Base-by-base conservation (phyloP, 2,797 vertebrate species). In the Adrianichthys oophorus region DNA sequence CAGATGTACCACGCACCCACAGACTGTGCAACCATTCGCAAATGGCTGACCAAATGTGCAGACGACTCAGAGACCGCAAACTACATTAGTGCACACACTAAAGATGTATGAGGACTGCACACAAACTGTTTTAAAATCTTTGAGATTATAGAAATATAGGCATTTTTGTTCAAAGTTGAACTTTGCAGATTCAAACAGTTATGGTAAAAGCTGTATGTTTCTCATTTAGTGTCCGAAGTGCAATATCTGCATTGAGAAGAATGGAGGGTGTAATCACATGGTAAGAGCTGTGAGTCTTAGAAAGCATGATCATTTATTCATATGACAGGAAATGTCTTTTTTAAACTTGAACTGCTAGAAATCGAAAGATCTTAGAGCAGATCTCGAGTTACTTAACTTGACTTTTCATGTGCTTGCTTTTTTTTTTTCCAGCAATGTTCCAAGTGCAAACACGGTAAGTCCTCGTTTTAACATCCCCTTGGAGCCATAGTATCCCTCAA, bases 191-290 rank as follows among this genome's bases (percentile, higher is more conserved):
- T 18, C 14, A 23, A 70, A 24, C 49, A 1, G 15, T 4, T 4
- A 29, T 2, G 5, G 49, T 47, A 41, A 60, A 14, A 65, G 24
- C 10, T 60, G 37, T 53, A 8, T 52, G 0, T 61, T 48, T 76
- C 16, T 91, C 87, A 43, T 72, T 53, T 79, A 99, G 98, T 99
- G 98, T 95, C 98, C 98, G 41, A 98, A 97, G 95, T 99, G 98
- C 94, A 98, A 99, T 98, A 99, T 99, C 92, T 99, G 98, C 93
- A 99, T 99, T 89, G 98, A 99, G 92, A 99, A 99, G 91, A 99
- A 99, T 1, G 98, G 98, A 90, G 98, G 97, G 80, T 99, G 98
- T 87, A 99, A 99, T 91, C 98, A 99, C 92, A 99, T 99, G 98
- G 98, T 92, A 63, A 64, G 42, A 59, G 54, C 49, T 59, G 49